Conservation (phyloP, 2,113 vertebrate species). For the Scomber colias region DNA sequence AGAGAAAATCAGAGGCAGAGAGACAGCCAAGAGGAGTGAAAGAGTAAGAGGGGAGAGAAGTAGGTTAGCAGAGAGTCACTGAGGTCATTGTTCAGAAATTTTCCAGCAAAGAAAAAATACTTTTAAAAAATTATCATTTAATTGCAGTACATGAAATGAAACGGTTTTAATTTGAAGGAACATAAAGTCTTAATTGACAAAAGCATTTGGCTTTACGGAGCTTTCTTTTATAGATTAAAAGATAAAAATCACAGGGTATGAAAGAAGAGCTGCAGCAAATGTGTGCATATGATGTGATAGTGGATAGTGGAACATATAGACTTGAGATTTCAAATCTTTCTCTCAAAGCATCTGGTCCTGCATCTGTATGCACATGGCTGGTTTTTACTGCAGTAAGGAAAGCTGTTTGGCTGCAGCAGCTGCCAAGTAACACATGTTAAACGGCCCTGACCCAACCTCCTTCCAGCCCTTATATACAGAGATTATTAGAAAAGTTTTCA, state of each 20-base stretch:
- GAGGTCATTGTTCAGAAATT: constrained; percentile 55
- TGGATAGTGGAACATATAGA: constrained; percentile 26
- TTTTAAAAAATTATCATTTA: constrained; percentile 7
- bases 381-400: constrained; percentile 58
- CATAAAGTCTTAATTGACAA: constrained; percentile 55
- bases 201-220: constrained; percentile 53
- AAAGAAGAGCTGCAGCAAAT: not conserved
- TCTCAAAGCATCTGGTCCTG: constrained; percentile 64
- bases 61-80: constrained; percentile 35
- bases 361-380: constrained; percentile 53
- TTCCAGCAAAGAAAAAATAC: constrained; percentile 31
- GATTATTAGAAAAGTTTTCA: constrained; percentile 30
- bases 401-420: constrained; percentile 50
- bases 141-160: constrained; percentile 42
- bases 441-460: constrained; percentile 29
- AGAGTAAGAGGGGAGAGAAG: constrained; percentile 29
- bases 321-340: constrained; percentile 58
- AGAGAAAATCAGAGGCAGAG: constrained; percentile 34
- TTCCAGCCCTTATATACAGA: constrained; percentile 24
- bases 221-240: constrained; percentile 46
- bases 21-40: constrained; percentile 35
- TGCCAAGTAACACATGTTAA: constrained; percentile 63
- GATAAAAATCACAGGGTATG: constrained; percentile 24
- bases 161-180: constrained; percentile 47
- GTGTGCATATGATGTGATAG: constrained; percentile 41